Conservation (phyloP, 1,140 invertebrate genomes). For the Leptopilina clavipes region DNA sequence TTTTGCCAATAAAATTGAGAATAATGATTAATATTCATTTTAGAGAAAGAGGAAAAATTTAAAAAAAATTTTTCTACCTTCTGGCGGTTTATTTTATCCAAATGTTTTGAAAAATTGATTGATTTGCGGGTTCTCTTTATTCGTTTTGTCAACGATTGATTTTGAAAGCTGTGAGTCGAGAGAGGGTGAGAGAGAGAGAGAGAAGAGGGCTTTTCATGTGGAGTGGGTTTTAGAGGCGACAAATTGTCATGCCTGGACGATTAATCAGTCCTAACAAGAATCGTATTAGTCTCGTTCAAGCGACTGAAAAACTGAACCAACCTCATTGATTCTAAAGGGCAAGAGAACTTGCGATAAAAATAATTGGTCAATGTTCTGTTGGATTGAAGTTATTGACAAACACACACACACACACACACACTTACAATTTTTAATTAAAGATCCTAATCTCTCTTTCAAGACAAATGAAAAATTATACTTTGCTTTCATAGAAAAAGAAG, state of each 20-base stretch:
- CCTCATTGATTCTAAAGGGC: neutral
- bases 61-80: too few species aligned
- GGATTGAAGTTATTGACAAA: neutral
- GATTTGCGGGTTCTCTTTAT: conserved; percentile 4
- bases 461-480: neutral
- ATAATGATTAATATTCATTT: too few species aligned
- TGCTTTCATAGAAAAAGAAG: too few species aligned
- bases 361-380: neutral
- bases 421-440: neutral
- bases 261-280: conserved; percentile 24
- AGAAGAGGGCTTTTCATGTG: neutral
- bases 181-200: too few species aligned
- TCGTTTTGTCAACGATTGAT: conserved; percentile 10
- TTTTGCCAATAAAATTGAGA: too few species aligned
- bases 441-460: neutral
- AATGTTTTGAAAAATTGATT: neutral
- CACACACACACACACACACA: too few species aligned
- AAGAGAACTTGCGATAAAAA: neutral
- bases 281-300: conserved; percentile 23
- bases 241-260: conserved; percentile 24
- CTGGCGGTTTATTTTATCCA: too few species aligned
- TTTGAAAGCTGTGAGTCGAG: neutral
- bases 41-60: too few species aligned
- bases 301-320: neutral
- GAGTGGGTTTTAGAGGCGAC: neutral